Base-by-base conservation (phyloP, 1,140 invertebrate genomes). In the Chironomus striatipennis region DNA sequence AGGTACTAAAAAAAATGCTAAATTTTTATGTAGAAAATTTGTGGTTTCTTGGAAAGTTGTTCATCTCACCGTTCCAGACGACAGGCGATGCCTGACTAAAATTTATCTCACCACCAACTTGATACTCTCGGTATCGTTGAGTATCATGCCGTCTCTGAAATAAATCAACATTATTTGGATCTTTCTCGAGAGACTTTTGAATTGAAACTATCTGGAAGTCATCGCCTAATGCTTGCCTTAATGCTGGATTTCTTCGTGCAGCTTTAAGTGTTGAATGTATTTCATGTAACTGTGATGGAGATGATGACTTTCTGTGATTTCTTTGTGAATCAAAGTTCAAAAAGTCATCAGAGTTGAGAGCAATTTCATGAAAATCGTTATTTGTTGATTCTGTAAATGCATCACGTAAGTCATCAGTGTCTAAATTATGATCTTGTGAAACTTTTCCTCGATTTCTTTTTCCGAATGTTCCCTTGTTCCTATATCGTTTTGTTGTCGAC, bases 361-460 rank as follows among this genome's bases (percentile, higher is more conserved):
- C 17, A 70, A 70, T 17, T 70, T 70, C 65, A 70, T 70, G 65
- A 70, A 70, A 70, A 20, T 70, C 65, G n/a, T 57, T n/a, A 57
- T 57, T 57, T 70, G 65, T 20, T 8, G 65, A 17, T 18, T 70
- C 65, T 8, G 65, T 70, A 21, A 70, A 70, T 6, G 65, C 65
- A 70, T 70, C 65, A 70, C 65, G 65, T 8, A 70, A 17, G 20
- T 70, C 65, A 70, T 70, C 65, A 20, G 65, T 20, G 18, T 70
- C 65, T 15, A 70, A 17, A 70, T 20, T 70, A 20, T 70, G 65
- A 0, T 18, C 17, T 70, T 70, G 65, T 18, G 65, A 20, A 20
- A 70, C 2, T 20, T 21, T 70, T 5, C n/a, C 65, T 20, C 65
- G 5, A 4, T 70, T 70, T 70, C 20, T 70, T 18, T 21, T 18